Conservation (phyloP, 2,888 invertebrate genomes). For the Epirrhoe tristata region DNA sequence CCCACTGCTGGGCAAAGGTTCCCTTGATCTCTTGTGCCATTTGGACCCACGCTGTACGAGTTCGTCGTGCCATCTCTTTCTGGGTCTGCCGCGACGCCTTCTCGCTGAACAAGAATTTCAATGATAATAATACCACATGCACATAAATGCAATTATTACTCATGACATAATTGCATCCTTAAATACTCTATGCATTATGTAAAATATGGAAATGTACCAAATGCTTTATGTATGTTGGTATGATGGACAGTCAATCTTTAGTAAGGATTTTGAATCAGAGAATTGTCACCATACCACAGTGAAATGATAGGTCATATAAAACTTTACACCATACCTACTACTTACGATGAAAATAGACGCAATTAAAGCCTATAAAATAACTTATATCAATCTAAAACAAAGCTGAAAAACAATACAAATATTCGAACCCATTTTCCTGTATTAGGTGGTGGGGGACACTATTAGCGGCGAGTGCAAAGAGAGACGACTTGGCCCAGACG, state of each 20-base stretch:
- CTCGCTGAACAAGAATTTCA: too few species aligned
- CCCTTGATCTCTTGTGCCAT: too few species aligned
- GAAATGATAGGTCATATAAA: too few species aligned
- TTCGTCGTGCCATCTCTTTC: too few species aligned
- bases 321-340: too few species aligned
- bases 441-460: conserved; percentile 91
- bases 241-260: too few species aligned
- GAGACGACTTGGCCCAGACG: conserved; percentile 92
- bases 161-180: conserved; percentile 12
- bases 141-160: conserved; percentile 15
- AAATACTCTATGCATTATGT: not conserved
- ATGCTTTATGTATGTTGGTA: not conserved
- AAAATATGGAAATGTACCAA: too few species aligned
- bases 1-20: too few species aligned
- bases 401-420: conserved; percentile 28
- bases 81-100: too few species aligned
- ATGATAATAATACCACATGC: conserved; percentile 7
- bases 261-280: not conserved
- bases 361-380: conserved; percentile 17
- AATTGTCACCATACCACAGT: not conserved
- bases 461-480: conserved; percentile 97
- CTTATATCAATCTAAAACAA: conserved; percentile 6
- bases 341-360: conserved; percentile 10
- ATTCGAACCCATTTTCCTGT: conserved; percentile 37
- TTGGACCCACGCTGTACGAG: too few species aligned